A percentile compares a stretch with the other conserved stretches of the same genome.
Conservation (phyloP, 2,113 vertebrate genomes). For the Ptyas mucosa region DNA sequence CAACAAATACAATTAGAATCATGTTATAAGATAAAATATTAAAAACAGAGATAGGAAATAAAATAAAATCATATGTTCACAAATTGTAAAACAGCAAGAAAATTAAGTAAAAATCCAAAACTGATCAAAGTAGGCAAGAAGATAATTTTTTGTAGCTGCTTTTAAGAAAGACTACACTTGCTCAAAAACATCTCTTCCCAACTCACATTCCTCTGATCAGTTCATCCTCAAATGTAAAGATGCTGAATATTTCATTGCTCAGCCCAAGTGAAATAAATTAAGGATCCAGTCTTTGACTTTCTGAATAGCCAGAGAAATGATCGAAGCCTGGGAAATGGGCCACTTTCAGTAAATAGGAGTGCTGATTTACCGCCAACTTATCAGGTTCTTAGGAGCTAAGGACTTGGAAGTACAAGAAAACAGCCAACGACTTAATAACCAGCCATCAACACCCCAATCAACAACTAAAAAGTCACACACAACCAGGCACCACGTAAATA, state of each 20-base stretch:
- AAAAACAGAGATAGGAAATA: background rate
- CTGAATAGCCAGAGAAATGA: background rate
- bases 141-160: background rate
- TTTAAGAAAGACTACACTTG: background rate
- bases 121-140: background rate
- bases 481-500: background rate
- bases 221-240: background rate
- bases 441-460: background rate
- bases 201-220: background rate
- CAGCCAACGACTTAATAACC: background rate
- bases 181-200: background rate
- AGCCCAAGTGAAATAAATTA: background rate
- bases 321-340: background rate
- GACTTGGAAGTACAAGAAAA: background rate
- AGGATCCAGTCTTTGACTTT: background rate
- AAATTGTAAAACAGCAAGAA: background rate
- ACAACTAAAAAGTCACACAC: background rate
- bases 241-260: background rate
- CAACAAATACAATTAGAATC: background rate
- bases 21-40: background rate
- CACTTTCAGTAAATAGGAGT: background rate
- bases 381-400: background rate
- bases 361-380: background rate
- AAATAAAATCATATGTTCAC: background rate
- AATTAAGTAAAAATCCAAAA: background rate